Base-by-base conservation (phyloP, 1,140 invertebrate species). In the Diorhabda sublineata region DNA sequence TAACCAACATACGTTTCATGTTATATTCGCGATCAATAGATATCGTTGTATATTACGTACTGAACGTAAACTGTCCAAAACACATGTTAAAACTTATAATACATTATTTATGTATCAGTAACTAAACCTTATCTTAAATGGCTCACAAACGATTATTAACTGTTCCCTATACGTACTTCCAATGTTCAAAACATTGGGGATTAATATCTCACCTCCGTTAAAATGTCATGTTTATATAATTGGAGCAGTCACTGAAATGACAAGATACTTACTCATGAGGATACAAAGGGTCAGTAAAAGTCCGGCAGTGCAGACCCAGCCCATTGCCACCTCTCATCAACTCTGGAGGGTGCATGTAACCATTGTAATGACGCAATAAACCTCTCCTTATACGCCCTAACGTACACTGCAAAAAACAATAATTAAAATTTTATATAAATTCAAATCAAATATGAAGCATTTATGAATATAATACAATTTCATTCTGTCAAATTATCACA, bases 301-400 rank as follows among this genome's bases (percentile, higher is more conserved):
- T 70, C 69, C 72, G 64, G 71, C 58, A 57, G 71, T 69, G 68
- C 72, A 67, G 67, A 76, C 73, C 75, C 75, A 76, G 75, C 75
- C 75, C 75, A 76, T 76, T 61, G 68, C 73, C 71, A 62, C 61
- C 67, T 69, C 68, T 76, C 71, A 76, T 65, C 66, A 74, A 64
- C 58, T 61, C 59, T 57, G 60, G 45, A 57, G 64, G 63, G 64
- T 61, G 63, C 70, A 71, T 69, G 57, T 67, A 71, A 71, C 58
- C 70, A 71, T 71, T 64, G 52, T 66, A 65, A 45, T 58, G 45
- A 61, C 67, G 42, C 26, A 59, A 59, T 45, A 60, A 58, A 7
- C 8, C 41, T 69, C 47, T 52, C 2, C 47, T 52, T 52, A 52
- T 52, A 52, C 47, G 2, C 26, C 26, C 26, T 26, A 26, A 26